phyloP scores from a whole-genome alignment of 2,888 invertebrate genomes.

The Hololepta plana region DNA sequence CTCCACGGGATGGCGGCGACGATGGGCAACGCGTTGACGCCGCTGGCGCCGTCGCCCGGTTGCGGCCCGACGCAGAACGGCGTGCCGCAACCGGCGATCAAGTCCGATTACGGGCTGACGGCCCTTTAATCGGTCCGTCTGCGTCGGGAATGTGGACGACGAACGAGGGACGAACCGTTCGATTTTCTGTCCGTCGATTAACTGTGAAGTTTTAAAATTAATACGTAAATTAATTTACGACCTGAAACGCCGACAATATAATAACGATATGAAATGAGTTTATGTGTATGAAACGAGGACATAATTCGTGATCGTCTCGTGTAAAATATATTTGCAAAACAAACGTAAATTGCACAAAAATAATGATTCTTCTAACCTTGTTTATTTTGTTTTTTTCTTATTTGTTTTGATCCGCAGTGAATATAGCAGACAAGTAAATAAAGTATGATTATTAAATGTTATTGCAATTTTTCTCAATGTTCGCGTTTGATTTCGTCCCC shows the following conservation, averaged over 20 bases:
- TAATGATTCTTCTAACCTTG: too few species aligned
- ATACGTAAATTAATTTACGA: slow-evolving; percentile 7
- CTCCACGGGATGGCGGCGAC: slow-evolving; percentile 32
- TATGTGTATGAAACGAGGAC: slow-evolving; percentile 9
- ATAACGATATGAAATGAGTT: slow-evolving; percentile 11
- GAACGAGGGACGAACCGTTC: slow-evolving; percentile 1
- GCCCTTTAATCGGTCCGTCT: slow-evolving; percentile 36
- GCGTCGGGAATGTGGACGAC: too few species aligned
- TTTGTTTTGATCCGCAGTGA: too few species aligned
- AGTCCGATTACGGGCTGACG: slow-evolving; percentile 78
- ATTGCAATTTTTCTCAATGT: too few species aligned
- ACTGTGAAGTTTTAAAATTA: slow-evolving; percentile 1
- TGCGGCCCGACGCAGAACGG: slow-evolving; percentile 32
- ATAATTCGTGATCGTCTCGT: slow-evolving; percentile 9
- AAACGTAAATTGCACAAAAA: too few species aligned
- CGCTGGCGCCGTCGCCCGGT: slow-evolving; percentile 33
- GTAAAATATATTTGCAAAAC: too few species aligned
- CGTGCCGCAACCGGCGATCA: slow-evolving; percentile 43
- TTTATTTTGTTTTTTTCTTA: too few species aligned
- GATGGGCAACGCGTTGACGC: slow-evolving; percentile 31
- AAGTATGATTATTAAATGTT: too few species aligned
- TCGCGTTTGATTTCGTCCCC: too few species aligned
- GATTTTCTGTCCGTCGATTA: background rate
- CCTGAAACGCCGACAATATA: slow-evolving; percentile 21
- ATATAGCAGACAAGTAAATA: too few species aligned